Percentiles rank a stretch among this genome's conserved stretches.
Evolutionary conservation across 37 sponge, comb jelly and placozoan genomes (phyloP).

Genomic region (Lycopodina hypogea): DNA sequence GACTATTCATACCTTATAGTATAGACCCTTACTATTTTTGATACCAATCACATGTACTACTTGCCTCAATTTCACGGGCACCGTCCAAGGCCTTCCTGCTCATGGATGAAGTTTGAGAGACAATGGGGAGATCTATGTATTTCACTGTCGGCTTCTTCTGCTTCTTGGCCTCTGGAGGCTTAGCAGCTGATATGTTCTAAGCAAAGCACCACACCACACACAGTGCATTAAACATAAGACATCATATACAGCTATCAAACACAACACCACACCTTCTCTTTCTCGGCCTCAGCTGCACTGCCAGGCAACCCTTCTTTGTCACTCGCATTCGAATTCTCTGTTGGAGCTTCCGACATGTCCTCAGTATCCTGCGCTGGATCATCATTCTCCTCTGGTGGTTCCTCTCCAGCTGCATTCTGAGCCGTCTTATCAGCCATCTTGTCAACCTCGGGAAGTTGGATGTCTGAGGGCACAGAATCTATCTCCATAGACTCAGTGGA

Average conservation of each 20-base stretch:
- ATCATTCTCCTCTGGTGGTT: not conserved
- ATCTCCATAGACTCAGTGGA: constrained; percentile 7
- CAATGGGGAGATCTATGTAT: constrained; percentile 59
- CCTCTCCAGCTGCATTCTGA: not conserved
- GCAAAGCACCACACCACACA: not conserved
- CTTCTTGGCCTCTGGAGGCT: constrained; percentile 59
- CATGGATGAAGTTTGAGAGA: constrained; percentile 38
- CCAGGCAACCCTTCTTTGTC: not conserved
- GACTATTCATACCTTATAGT: too few species aligned
- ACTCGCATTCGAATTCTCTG: not conserved
- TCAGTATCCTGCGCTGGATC: not conserved
- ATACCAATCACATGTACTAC: not conserved
- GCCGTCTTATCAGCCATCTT: constrained; percentile 11
- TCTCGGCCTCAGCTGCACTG: not conserved
- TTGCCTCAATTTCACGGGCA: constrained; percentile 75
- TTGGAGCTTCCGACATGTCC: not conserved
- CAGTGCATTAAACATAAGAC: not conserved
- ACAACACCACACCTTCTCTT: not conserved
- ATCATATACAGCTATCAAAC: not conserved
- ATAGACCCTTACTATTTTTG: not conserved
- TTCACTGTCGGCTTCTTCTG: constrained; percentile 67
- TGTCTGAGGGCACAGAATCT: constrained; percentile 6
- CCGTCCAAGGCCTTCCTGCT: constrained; percentile 40
- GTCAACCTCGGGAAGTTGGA: not conserved
- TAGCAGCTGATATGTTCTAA: constrained; percentile 20